Percentiles rank a stretch among this genome's conserved stretches.
Conservation (phyloP, 2,113 vertebrate species). For the Poicephalus gulielmi region DNA sequence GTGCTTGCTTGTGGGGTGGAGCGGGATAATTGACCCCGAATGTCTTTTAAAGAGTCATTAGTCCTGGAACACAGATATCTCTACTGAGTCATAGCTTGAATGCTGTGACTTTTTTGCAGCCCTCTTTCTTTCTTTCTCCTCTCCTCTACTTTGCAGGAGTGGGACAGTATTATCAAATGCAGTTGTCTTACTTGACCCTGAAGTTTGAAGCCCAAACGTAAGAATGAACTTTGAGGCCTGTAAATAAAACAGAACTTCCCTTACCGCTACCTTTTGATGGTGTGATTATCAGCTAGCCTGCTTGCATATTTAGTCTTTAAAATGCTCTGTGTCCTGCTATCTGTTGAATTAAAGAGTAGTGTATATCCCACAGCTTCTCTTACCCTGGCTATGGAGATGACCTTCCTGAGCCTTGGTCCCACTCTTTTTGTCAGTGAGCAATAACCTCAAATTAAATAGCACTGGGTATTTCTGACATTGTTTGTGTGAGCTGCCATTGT, state of each 20-base stretch:
- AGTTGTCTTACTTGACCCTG: background rate
- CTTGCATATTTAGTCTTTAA: background rate
- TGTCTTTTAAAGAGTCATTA: background rate
- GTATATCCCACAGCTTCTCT: background rate
- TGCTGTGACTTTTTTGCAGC: background rate
- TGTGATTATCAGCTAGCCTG: background rate
- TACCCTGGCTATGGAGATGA: background rate
- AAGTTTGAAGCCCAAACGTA: constrained; percentile 39
- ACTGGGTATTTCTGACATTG: background rate
- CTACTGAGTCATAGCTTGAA: background rate
- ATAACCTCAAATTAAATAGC: background rate
- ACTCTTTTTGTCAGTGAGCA: background rate
- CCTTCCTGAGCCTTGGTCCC: background rate
- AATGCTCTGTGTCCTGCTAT: background rate
- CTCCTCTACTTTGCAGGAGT: background rate
- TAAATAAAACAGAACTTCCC: background rate
- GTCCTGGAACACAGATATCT: background rate
- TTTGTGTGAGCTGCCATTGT: background rate
- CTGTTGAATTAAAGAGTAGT: background rate
- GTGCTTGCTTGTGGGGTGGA: background rate
- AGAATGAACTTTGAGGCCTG: constrained; percentile 26
- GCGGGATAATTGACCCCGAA: background rate
- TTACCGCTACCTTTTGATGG: background rate
- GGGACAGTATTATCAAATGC: background rate
- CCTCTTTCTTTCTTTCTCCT: background rate